Evolutionary conservation across 23 tunicate genomes (phyloP).

Genomic region (Clavelina lepadiformis): DNA sequence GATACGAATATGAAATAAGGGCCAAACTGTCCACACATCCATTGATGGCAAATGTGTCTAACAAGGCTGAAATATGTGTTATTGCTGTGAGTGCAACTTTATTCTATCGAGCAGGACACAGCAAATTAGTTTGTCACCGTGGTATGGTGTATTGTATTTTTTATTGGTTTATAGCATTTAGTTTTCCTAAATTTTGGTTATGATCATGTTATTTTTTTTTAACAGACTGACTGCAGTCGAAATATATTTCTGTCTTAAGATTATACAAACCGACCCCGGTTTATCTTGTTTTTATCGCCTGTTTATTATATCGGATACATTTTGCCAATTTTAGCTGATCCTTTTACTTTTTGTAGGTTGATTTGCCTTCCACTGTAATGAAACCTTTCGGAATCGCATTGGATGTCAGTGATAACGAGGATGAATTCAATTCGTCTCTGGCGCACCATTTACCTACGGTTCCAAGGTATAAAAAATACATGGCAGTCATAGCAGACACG

Average conservation of each 20-base stretch:
- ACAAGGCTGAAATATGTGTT: slow-evolving; percentile 56
- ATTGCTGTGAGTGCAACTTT: slow-evolving; percentile 56
- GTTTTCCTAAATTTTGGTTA: no score
- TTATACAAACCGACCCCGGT: no score
- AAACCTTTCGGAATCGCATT: slow-evolving; percentile 45
- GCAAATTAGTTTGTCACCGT: background rate
- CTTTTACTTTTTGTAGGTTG: slow-evolving; percentile 50
- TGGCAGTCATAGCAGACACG: slow-evolving; percentile 35
- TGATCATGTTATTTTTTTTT: no score
- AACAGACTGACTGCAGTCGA: no score
- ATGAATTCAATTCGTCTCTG: slow-evolving; percentile 44
- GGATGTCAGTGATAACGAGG: slow-evolving; percentile 41
- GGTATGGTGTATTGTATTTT: no score
- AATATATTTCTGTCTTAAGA: no score
- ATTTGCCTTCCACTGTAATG: slow-evolving; percentile 48
- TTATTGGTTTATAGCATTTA: no score
- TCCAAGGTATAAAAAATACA: slow-evolving; percentile 60
- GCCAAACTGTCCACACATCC: slow-evolving; percentile 46
- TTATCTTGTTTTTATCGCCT: no score
- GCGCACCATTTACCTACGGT: slow-evolving; percentile 22
- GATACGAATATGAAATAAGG: slow-evolving; percentile 50
- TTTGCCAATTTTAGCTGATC: no score
- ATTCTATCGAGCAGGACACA: no score
- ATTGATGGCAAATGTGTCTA: slow-evolving; percentile 32
- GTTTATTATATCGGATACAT: no score